Evolutionary conservation across 2,888 invertebrate species (phyloP), one percentile per base, ranked within the genome.

Genomic region (Aleiodes alternator): DNA sequence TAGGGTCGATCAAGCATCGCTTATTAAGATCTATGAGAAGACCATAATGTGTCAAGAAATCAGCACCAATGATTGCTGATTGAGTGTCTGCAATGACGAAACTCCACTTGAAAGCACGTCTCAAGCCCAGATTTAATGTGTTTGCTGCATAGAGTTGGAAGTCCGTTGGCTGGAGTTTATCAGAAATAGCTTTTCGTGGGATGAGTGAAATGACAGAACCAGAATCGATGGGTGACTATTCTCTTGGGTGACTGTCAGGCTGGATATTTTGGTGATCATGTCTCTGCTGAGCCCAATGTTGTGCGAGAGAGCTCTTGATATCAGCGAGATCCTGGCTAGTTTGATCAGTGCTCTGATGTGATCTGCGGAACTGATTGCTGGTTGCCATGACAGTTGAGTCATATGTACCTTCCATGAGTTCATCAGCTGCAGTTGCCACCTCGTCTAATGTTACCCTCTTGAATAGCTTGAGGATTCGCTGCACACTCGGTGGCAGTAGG

Each of bases 121-220:
- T 16, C 5, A 68, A 48, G 12, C 50, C 56, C 14, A 73, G 57
- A 31, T 69, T 51, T 0, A 43, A 23, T 11, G 38, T 70, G n/a
- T 75, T 75, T 0, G 72, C 69, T 7, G 75, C 71, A 31, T 71
- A 55, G 4, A 72, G 66, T 8, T 66, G 38, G 1, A 51, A 34
- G 3, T 51, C 57, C 8, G 12, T 14, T 43, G 43, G 9, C n/a
- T 38, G 68, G 0, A 55, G 31, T 34, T 73, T 66, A 8, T 69
- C 53, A 31, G 51, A 34, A 23, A 78, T 14, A 2, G 50, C 1
- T 14, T 29, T 34, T n/a, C 43, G 14, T 11, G 75, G 79, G 11
- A 79, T 1, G 4, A 79, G 12, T 1, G 77, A 71, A 1, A 75
- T 64, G 6, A 69, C 61, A 1, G 77, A 77, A 4, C 78, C 78